Percentiles rank a stretch among this genome's conserved stretches.
phyloP scores from a whole-genome alignment of 2,888 invertebrate genomes.

The Drosophila fungiperda region DNA sequence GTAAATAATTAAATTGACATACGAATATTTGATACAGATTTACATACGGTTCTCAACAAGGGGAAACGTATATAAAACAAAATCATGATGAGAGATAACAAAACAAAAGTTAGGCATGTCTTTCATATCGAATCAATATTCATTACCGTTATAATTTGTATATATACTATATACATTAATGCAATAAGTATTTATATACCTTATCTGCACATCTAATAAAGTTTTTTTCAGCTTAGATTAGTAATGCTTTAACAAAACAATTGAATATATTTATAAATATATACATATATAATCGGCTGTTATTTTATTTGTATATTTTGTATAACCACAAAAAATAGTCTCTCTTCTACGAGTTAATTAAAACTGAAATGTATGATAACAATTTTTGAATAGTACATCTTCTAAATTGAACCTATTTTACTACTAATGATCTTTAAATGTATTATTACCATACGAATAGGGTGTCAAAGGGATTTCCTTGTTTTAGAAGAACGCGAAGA shows the following conservation, averaged over 20 bases:
- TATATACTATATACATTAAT: background rate
- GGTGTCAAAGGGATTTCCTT: background rate
- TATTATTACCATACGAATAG: background rate
- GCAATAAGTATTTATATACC: background rate
- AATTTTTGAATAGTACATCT: background rate
- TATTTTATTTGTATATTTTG: background rate
- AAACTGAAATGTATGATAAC: background rate
- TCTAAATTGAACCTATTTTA: background rate
- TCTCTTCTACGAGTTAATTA: background rate
- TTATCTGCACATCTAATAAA: slow-evolving; percentile 1
- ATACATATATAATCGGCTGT: background rate
- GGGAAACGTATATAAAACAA: slow-evolving; percentile 13
- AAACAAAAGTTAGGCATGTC: background rate
- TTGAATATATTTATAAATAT: too few relatives aligned
- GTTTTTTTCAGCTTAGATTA: background rate
- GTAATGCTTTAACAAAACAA: background rate
- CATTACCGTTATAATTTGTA: background rate
- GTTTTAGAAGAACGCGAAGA: background rate
- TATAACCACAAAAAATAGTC: background rate
- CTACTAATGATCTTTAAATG: background rate
- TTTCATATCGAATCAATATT: background rate
- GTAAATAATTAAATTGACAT: slow-evolving; percentile 35
- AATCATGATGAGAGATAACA: background rate
- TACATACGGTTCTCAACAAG: slow-evolving; percentile 10
- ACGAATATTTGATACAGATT: slow-evolving; percentile 37